A percentile compares a stretch with the other conserved stretches of the same genome.
Conservation (phyloP, 2,888 invertebrate species). For the Ligdia adustata region DNA sequence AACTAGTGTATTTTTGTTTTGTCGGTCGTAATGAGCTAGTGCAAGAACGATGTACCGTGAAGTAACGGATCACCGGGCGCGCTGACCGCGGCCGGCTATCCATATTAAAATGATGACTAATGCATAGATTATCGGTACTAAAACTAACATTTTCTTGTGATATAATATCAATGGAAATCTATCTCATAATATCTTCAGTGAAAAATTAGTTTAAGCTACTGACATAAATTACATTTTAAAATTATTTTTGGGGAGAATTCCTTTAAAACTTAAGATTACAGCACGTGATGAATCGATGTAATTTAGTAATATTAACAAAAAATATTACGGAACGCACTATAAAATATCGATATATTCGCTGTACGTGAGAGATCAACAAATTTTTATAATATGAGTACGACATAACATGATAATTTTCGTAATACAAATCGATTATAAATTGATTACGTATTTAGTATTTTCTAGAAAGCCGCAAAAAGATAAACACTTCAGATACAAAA, state of each 20-base stretch:
- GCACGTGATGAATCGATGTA: background rate
- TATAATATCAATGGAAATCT: slow-evolving; percentile 3
- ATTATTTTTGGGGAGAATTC: too few relatives aligned
- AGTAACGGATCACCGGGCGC: slow-evolving; percentile 35
- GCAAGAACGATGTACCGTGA: slow-evolving; percentile 40
- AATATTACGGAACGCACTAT: too few relatives aligned
- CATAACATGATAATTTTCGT: background rate
- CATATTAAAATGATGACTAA: slow-evolving; percentile 37
- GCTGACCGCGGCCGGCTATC: slow-evolving; percentile 25
- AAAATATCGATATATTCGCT: too few relatives aligned
- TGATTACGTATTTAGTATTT: background rate
- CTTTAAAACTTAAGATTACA: too few relatives aligned
- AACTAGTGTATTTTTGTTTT: too few relatives aligned
- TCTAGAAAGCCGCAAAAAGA: slow-evolving; percentile 10
- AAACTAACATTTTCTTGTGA: slow-evolving; percentile 20
- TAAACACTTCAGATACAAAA: background rate
- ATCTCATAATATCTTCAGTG: too few relatives aligned
- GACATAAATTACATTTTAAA: too few relatives aligned
- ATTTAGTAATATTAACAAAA: background rate
- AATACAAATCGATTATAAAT: background rate
- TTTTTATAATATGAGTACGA: background rate
- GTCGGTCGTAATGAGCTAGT: slow-evolving; percentile 46
- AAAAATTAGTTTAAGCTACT: too few relatives aligned
- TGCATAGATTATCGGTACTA: slow-evolving; percentile 29
- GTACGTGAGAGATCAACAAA: background rate